A percentile compares a stretch with the other conserved stretches of the same genome.
Evolutionary conservation across 1,140 invertebrate species (phyloP).

Genomic region (Drosophila kanapiae): DNA sequence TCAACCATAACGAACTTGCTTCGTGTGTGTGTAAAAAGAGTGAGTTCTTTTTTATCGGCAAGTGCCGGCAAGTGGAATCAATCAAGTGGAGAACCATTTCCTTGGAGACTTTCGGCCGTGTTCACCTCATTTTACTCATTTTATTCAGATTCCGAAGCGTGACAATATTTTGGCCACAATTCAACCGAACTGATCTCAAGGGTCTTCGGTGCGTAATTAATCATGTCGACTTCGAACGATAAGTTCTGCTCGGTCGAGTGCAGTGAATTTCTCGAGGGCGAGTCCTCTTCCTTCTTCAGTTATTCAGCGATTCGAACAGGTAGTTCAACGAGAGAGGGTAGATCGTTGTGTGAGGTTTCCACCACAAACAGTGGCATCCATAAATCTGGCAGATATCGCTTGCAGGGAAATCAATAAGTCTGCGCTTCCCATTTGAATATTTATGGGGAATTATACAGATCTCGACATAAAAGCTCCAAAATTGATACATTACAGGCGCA

Average conservation of each 20-base stretch:
- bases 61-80: slow-evolving; percentile 80
- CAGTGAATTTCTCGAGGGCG: slow-evolving; percentile 32
- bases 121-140: slow-evolving; percentile 33
- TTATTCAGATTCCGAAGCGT: slow-evolving; percentile 63
- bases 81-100: slow-evolving; percentile 65
- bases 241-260: slow-evolving; percentile 49
- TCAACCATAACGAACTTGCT: slow-evolving; percentile 2
- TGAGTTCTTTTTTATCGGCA: slow-evolving; percentile 57
- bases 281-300: slow-evolving; percentile 4
- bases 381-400: slow-evolving; percentile 69
- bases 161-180: slow-evolving; percentile 82
- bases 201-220: slow-evolving; percentile 51
- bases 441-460: slow-evolving; percentile 48
- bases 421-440: slow-evolving; percentile 61
- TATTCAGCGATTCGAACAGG: slow-evolving; percentile 26
- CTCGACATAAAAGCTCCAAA: slow-evolving; percentile 72
- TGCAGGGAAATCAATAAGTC: slow-evolving; percentile 57
- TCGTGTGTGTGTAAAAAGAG: background rate
- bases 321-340: slow-evolving; percentile 17
- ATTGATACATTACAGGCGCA: slow-evolving; percentile 65
- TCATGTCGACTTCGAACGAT: slow-evolving; percentile 49
- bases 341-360: slow-evolving; percentile 38
- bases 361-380: slow-evolving; percentile 24
- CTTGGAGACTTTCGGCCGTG: slow-evolving; percentile 56
- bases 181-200: slow-evolving; percentile 61